phyloP scores from a whole-genome alignment of 2,888 invertebrate genomes.

The Drosophila mettleri region DNA sequence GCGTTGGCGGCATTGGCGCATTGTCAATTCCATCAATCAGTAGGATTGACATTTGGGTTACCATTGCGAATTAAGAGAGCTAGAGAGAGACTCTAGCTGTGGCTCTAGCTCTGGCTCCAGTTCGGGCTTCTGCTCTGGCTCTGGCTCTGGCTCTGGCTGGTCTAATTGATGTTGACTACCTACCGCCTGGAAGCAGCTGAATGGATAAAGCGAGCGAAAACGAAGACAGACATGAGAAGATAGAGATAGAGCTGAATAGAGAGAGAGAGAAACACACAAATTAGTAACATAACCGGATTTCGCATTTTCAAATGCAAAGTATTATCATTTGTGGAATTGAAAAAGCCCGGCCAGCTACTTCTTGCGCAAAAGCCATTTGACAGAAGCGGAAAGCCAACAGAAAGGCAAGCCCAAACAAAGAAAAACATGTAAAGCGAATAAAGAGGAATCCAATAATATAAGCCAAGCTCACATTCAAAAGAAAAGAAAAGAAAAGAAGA shows the following conservation, averaged over 20 bases:
- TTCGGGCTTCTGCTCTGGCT: constrained; percentile 14
- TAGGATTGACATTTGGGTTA: constrained; percentile 66
- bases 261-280: constrained; percentile 31
- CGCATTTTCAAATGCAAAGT: constrained; percentile 69
- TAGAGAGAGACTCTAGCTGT: constrained; percentile 49
- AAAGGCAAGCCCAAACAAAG: constrained; percentile 50
- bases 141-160: constrained; percentile 21
- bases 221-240: background rate
- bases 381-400: constrained; percentile 65
- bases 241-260: background rate
- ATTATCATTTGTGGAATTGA: constrained; percentile 43
- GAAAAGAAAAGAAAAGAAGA: background rate
- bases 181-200: constrained; percentile 21
- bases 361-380: constrained; percentile 52
- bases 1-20: constrained; percentile 55
- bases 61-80: constrained; percentile 53
- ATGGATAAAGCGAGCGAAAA: constrained; percentile 6
- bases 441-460: constrained; percentile 26
- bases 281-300: constrained; percentile 76
- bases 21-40: constrained; percentile 78
- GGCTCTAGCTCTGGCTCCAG: constrained; percentile 5
- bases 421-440: constrained; percentile 23
- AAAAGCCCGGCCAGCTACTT: constrained; percentile 54
- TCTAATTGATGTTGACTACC: constrained; percentile 66
- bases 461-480: constrained; percentile 13